Evolutionary conservation across 1,140 invertebrate species (phyloP), one percentile per base, ranked within the genome.

Genomic region (Helicoverpa armigera): DNA sequence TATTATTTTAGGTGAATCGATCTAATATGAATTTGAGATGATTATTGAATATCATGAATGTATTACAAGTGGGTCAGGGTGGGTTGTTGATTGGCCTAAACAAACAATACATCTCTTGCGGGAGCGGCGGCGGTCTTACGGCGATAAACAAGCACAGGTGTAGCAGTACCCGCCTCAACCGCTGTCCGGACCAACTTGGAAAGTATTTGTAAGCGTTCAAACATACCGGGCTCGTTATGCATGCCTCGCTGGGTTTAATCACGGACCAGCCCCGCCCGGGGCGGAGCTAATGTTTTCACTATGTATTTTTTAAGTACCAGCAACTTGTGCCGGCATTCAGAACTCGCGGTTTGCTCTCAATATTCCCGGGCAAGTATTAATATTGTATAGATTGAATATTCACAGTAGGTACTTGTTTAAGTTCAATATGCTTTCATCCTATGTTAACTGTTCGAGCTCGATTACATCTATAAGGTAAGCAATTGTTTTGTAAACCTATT

Each of bases 231-330:
- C 89, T 94, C 91, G 91, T 94, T 93, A 91, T 90, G 89, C 89
- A 93, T 93, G 93, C 92, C 88, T 93, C 88, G 91, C 85, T 88
- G 92, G 85, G 86, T 93, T 93, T 94, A 94, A 93, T 93, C 92
- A 93, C 86, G 88, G 85, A 77, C 83, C 88, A 83, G 87, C 87
- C 85, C 82, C 83, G 90, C 92, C 91, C 79, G 83, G 83, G 88
- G 91, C 87, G 73, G 74, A 84, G 85, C 87, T 92, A 90, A 91
- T 93, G 89, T 94, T 94, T 93, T 91, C 89, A 92, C 91, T 93
- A 91, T 94, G 90, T 95, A 93, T 94, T 95, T 95, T 93, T 94
- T 86, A 89, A 87, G 85, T 88, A 83, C 85, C 82, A n/a, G 72
- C 67, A 72, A 79, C 80, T 84, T 84, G 73, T 79, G 73, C 80